phyloP scores from a whole-genome alignment of 2,113 vertebrate species.

The Thunnus thynnus region DNA sequence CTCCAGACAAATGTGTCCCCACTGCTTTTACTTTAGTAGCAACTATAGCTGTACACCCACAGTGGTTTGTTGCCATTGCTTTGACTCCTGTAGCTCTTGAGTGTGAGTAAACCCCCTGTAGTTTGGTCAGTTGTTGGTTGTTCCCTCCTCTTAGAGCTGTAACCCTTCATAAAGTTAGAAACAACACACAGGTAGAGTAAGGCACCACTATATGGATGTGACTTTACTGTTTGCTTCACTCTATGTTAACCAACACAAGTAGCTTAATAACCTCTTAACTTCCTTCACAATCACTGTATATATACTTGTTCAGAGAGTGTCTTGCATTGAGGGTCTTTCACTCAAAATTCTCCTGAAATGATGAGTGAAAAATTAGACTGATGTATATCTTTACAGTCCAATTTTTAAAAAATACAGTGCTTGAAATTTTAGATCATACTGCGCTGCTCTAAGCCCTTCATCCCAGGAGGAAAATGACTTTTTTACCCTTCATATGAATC shows the following conservation, averaged over 20 bases:
- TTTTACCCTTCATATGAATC: neutral
- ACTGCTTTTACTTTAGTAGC: slow-evolving; percentile 37
- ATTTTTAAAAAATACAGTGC: too few species aligned
- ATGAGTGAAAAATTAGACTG: too few species aligned
- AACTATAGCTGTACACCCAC: neutral
- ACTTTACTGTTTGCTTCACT: neutral
- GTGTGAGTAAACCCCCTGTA: slow-evolving; percentile 3
- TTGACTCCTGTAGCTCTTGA: slow-evolving; percentile 40
- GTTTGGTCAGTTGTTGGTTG: slow-evolving; percentile 26
- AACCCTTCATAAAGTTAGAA: neutral
- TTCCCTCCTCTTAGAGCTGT: slow-evolving; percentile 11
- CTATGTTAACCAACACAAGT: too few species aligned
- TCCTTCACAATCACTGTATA: too few species aligned
- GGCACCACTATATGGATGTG: neutral
- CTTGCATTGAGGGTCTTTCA: too few species aligned
- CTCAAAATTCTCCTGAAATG: too few species aligned
- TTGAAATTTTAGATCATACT: too few species aligned
- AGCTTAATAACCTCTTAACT: too few species aligned
- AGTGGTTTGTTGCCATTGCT: slow-evolving; percentile 16
- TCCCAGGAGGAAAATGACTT: too few species aligned
- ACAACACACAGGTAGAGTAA: neutral
- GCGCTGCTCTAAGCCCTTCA: too few species aligned
- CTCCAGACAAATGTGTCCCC: slow-evolving; percentile 3
- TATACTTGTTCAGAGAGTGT: too few species aligned
- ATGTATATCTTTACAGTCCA: too few species aligned